Conservation (phyloP, 2,797 vertebrate species). For the Meda fulgida region DNA sequence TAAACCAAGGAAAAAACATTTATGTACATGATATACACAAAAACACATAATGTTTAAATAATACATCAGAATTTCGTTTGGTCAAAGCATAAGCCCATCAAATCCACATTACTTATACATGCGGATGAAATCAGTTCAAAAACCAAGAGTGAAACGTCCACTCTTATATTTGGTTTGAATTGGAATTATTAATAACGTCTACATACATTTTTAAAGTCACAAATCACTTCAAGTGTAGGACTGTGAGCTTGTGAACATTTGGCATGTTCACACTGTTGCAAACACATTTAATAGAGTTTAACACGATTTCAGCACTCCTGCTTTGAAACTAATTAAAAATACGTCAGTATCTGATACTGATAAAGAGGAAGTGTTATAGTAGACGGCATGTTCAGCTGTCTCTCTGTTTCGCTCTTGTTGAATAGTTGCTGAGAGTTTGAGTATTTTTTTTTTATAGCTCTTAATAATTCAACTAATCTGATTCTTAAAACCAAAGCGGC, state of each 20-base stretch:
- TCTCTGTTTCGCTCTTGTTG: slow-evolving; percentile 9
- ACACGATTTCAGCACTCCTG: neutral
- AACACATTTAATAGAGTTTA: slow-evolving; percentile 8
- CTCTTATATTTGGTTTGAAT: neutral
- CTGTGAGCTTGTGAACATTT: neutral
- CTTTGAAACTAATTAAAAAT: slow-evolving; percentile 24
- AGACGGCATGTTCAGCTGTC: neutral
- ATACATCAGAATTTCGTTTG: slow-evolving; percentile 25
- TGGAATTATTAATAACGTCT: slow-evolving; percentile 26
- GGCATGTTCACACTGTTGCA: neutral
- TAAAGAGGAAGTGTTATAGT: slow-evolving; percentile 1
- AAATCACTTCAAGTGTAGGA: slow-evolving; percentile 7
- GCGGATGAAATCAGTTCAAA: slow-evolving; percentile 31
- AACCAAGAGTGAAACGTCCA: neutral
- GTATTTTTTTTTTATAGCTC: slow-evolving; percentile 47
- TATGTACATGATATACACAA: neutral
- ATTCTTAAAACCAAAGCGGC: slow-evolving; percentile 36
- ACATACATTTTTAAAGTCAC: slow-evolving; percentile 27
- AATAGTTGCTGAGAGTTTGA: slow-evolving; percentile 26
- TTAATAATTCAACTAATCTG: slow-evolving; percentile 51
- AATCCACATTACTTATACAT: slow-evolving; percentile 31
- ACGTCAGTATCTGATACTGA: slow-evolving; percentile 14
- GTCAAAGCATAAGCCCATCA: slow-evolving; percentile 31
- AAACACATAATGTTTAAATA: slow-evolving; percentile 14
- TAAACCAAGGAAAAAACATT: slow-evolving; percentile 1